Percentiles rank a stretch among this genome's conserved stretches.
Evolutionary conservation across 2,888 invertebrate species (phyloP).

Genomic region (Thecophora atra): DNA sequence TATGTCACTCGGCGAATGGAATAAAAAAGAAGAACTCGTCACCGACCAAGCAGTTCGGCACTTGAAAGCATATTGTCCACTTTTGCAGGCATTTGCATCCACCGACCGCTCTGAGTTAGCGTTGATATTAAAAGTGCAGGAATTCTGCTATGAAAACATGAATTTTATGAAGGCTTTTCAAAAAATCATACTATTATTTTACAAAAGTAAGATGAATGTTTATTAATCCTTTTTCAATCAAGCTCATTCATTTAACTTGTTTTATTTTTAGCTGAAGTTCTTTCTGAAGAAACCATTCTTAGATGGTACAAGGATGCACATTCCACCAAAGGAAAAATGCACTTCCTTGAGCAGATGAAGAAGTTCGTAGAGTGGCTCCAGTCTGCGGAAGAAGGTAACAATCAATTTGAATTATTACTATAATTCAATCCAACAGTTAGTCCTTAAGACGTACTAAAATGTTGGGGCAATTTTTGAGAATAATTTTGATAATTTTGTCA

Average conservation of each 20-base stretch:
- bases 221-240: neutral
- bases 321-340: slow-evolving; percentile 94
- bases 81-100: slow-evolving; percentile 88
- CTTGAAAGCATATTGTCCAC: slow-evolving; percentile 83
- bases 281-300: slow-evolving; percentile 93
- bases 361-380: slow-evolving; percentile 97
- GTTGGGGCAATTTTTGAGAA: slow-evolving; percentile 36
- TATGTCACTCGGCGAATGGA: slow-evolving; percentile 97
- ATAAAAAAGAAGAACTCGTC: slow-evolving; percentile 96
- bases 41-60: slow-evolving; percentile 95
- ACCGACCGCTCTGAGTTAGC: slow-evolving; percentile 88
- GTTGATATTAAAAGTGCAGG: slow-evolving; percentile 91
- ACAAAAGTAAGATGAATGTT: slow-evolving; percentile 80
- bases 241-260: neutral
- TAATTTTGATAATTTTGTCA: slow-evolving; percentile 30
- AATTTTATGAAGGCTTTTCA: slow-evolving; percentile 98
- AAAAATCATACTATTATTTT: slow-evolving; percentile 94
- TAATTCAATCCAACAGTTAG: neutral
- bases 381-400: slow-evolving; percentile 86
- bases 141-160: slow-evolving; percentile 99
- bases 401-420: slow-evolving; percentile 10
- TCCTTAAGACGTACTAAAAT: neutral
- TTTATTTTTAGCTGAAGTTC: slow-evolving; percentile 77
- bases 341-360: slow-evolving; percentile 98
- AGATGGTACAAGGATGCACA: slow-evolving; percentile 97